These are phyloP conservation scores for Lissocephala sabroskyi DNA, from an alignment of 2,888 invertebrate genomes.

Conservation along the genomic window DNA sequence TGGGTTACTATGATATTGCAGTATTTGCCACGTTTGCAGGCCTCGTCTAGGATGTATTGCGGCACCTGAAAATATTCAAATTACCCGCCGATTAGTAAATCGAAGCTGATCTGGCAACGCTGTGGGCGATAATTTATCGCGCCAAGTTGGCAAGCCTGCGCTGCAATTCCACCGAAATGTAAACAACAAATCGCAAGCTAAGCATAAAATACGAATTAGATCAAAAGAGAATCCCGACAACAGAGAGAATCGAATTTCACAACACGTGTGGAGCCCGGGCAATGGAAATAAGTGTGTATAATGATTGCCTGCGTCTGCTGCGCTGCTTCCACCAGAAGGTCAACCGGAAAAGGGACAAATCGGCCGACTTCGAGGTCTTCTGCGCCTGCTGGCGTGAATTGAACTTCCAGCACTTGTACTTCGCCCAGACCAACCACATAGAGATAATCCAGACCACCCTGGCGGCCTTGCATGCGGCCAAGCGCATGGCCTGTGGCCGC, in stretches of 20 bases:
- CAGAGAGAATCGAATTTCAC: no score
- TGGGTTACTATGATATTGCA: conserved; percentile 95
- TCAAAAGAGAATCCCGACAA: no score
- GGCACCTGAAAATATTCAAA: conserved; percentile 76
- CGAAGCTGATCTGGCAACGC: no score
- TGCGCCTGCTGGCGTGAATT: conserved; percentile 52
- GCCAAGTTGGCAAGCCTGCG: no score
- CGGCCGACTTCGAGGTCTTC: conserved; percentile 51
- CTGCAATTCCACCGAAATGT: no score
- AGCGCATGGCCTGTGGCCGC: conserved; percentile 43
- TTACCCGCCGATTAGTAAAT: background rate
- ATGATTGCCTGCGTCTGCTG: conserved; percentile 42
- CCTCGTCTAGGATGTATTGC: conserved; percentile 91
- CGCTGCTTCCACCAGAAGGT: no score
- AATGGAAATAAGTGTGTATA: conserved; percentile 36
- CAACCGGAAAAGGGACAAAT: no score
- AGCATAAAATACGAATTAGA: no score
- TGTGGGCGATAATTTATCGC: no score
- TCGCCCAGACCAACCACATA: conserved; percentile 45
- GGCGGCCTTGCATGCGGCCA: conserved; percentile 52
- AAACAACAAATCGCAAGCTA: background rate
- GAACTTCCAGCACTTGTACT: conserved; percentile 59
- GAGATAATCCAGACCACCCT: conserved; percentile 60
- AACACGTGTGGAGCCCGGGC: no score
- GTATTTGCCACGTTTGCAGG: conserved; percentile 76